Percentiles rank a stretch among this genome's conserved stretches.
Evolutionary conservation across 1,140 invertebrate genomes (phyloP).

Genomic region (Panulirus ornatus): DNA sequence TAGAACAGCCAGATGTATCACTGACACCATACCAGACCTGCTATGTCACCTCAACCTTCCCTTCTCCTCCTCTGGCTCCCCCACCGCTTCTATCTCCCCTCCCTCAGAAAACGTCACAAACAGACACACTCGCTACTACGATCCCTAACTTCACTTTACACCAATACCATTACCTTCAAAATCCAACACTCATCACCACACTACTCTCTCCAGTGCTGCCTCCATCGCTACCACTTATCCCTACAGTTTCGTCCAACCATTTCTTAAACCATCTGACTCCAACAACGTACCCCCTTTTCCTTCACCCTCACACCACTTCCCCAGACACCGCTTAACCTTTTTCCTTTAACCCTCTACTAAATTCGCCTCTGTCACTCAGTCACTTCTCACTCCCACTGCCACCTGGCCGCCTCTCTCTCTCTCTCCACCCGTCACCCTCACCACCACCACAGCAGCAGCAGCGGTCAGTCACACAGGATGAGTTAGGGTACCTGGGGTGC

Average conservation of each 20-base stretch:
- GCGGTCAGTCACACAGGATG: too few relatives aligned
- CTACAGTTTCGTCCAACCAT: background rate
- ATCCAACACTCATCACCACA: background rate
- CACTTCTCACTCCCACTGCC: conserved; percentile 9
- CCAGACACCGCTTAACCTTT: background rate
- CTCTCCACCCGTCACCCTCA: background rate
- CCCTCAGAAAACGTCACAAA: background rate
- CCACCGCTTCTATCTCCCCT: background rate
- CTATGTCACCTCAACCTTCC: too few relatives aligned
- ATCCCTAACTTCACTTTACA: background rate
- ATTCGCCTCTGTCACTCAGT: too few relatives aligned
- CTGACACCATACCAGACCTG: too few relatives aligned
- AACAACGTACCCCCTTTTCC: background rate
- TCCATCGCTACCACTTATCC: background rate
- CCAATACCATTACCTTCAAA: background rate
- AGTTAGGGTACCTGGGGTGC: background rate
- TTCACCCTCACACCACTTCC: background rate
- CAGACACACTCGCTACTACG: background rate
- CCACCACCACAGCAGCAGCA: background rate
- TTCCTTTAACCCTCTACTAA: too few relatives aligned
- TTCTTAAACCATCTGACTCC: background rate
- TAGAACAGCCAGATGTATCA: too few relatives aligned
- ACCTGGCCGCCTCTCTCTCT: conserved; percentile 4
- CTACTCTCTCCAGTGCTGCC: background rate
- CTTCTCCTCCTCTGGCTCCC: background rate